These are phyloP conservation scores for Pegoplata infirma DNA, from an alignment of 2,888 invertebrate species.

Conservation along the genomic window DNA sequence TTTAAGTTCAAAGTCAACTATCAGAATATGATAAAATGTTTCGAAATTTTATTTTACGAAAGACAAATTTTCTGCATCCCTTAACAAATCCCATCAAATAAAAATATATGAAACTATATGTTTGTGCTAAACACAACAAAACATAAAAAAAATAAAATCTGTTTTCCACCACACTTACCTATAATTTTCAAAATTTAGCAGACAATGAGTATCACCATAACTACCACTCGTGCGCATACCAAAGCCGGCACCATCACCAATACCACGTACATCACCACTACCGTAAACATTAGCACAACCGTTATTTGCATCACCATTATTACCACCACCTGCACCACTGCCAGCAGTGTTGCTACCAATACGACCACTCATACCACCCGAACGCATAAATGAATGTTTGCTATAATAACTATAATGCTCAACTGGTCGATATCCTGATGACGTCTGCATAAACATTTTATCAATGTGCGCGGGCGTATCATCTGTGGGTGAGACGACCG, in stretches of 20 bases:
- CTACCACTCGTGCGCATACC: constrained; percentile 66
- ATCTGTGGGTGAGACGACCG: constrained; percentile 78
- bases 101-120: too few relatives aligned
- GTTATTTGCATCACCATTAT: constrained; percentile 56
- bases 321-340: constrained; percentile 38
- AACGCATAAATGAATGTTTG: constrained; percentile 75
- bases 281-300: constrained; percentile 65
- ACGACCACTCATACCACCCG: constrained; percentile 61
- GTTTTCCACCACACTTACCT: constrained; percentile 68
- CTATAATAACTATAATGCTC: constrained; percentile 76
- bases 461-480: constrained; percentile 77
- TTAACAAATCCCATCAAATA: too few relatives aligned
- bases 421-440: constrained; percentile 78
- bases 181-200: constrained; percentile 71
- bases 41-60: too few relatives aligned
- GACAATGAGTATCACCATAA: constrained; percentile 72
- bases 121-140: too few relatives aligned
- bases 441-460: constrained; percentile 79
- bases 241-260: constrained; percentile 55
- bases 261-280: constrained; percentile 31
- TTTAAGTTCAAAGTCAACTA: too few relatives aligned
- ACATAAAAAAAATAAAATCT: not conserved
- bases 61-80: too few relatives aligned
- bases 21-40: too few relatives aligned
- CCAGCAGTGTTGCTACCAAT: constrained; percentile 44